A percentile compares a stretch with the other conserved stretches of the same genome.
Evolutionary conservation across 2,113 vertebrate species (phyloP).

Genomic region (Nothoprocta pentlandii): DNA sequence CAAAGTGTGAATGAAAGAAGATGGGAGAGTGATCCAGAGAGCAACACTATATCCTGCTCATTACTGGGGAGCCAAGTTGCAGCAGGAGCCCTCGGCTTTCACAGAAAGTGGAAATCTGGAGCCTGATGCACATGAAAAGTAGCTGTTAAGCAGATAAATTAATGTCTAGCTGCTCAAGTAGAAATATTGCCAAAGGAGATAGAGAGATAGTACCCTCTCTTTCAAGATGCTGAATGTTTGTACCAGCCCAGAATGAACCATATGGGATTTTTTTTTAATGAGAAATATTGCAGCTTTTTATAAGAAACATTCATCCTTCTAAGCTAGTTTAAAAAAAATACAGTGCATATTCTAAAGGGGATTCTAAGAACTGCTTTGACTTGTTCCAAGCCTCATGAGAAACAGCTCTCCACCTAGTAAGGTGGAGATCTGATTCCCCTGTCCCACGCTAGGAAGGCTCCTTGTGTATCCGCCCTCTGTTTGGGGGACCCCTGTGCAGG

Average conservation of each 20-base stretch:
- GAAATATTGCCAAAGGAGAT: not conserved
- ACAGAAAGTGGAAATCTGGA: not conserved
- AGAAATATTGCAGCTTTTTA: not conserved
- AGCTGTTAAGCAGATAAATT: not conserved
- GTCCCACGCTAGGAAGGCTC: not conserved
- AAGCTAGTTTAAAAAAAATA: not conserved
- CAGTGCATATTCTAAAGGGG: not conserved
- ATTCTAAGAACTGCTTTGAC: not conserved
- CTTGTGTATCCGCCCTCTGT: not conserved
- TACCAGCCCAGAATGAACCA: not conserved
- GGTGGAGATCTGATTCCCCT: accelerated
- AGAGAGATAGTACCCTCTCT: not conserved
- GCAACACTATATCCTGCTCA: accelerated
- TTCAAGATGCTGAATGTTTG: not conserved
- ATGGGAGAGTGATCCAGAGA: not conserved
- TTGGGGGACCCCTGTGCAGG: accelerated
- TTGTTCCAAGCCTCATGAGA: not conserved
- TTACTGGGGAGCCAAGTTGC: not conserved
- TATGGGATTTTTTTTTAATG: not conserved
- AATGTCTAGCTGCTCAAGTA: not conserved
- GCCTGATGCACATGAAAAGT: not conserved
- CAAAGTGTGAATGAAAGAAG: conserved; percentile 9
- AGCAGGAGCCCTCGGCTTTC: not conserved
- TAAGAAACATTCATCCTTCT: not conserved
- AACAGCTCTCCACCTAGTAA: not conserved